phyloP scores from a whole-genome alignment of 2,888 invertebrate genomes.

The Lomographa bimaculata region DNA sequence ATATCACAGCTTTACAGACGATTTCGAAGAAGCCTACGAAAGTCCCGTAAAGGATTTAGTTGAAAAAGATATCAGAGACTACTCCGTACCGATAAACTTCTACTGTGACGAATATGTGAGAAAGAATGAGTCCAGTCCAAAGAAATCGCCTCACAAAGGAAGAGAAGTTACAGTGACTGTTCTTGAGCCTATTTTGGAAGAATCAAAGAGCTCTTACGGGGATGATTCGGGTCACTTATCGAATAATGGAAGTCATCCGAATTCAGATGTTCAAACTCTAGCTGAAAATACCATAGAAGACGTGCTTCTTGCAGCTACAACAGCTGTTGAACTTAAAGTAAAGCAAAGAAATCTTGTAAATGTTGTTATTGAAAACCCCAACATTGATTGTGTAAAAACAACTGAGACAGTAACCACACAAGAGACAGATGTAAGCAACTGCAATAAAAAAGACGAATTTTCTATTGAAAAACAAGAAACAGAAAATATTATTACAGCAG shows the following conservation, averaged over 20 bases:
- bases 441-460: too few relatives aligned
- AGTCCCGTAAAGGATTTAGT: slow-evolving; percentile 75
- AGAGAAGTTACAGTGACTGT: slow-evolving; percentile 41
- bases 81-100: slow-evolving; percentile 71
- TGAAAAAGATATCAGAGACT: slow-evolving; percentile 76
- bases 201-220: slow-evolving; percentile 69
- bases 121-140: slow-evolving; percentile 47
- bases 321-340: neutral
- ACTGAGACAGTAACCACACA: too few relatives aligned
- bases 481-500: too few relatives aligned
- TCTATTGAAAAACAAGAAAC: neutral
- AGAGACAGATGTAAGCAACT: too few relatives aligned
- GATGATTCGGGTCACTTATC: slow-evolving; percentile 56
- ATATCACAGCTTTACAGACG: slow-evolving; percentile 75
- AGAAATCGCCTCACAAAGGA: slow-evolving; percentile 55
- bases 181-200: slow-evolving; percentile 74
- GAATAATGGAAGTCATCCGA: slow-evolving; percentile 28
- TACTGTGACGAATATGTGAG: slow-evolving; percentile 66
- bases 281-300: slow-evolving; percentile 18
- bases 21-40: slow-evolving; percentile 67
- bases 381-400: too few relatives aligned
- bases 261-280: slow-evolving; percentile 26
- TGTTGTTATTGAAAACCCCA: too few relatives aligned
- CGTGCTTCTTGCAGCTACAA: slow-evolving; percentile 6
- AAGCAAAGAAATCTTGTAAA: too few relatives aligned